A percentile compares a stretch with the other conserved stretches of the same genome.
Conservation (phyloP, 64 coral and sea anemone genomes). For the Montipora sp. region DNA sequence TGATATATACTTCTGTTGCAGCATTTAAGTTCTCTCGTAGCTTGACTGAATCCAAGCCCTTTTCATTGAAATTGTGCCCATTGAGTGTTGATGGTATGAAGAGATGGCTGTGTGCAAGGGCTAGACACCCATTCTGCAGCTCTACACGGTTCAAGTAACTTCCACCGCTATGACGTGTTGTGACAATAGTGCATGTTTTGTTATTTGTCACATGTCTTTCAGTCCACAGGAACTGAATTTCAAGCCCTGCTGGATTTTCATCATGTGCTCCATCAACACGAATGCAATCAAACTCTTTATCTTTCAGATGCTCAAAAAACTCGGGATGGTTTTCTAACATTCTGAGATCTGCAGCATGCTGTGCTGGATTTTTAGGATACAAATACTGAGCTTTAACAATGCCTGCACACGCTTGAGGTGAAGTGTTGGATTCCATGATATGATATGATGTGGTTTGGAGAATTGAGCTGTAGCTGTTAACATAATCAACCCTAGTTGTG, state of each 20-base stretch:
- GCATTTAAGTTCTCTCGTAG: not conserved
- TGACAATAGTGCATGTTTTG: slow-evolving; percentile 54
- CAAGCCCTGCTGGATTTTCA: slow-evolving; percentile 1
- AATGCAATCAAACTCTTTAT: slow-evolving; percentile 53
- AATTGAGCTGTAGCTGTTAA: slow-evolving; percentile 45
- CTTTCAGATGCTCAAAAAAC: not conserved
- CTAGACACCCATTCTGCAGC: slow-evolving; percentile 60
- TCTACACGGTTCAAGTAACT: slow-evolving; percentile 49
- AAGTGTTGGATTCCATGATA: slow-evolving; percentile 34
- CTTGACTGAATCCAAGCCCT: slow-evolving; percentile 13
- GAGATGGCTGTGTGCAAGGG: slow-evolving; percentile 37
- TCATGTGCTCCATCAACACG: slow-evolving; percentile 45
- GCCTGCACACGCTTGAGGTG: slow-evolving; percentile 25
- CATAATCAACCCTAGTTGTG: slow-evolving; percentile 49
- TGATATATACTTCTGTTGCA: no score
- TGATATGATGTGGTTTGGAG: slow-evolving; percentile 60
- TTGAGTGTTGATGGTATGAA: slow-evolving; percentile 74
- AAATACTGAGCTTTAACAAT: slow-evolving; percentile 31
- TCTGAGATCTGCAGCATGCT: slow-evolving; percentile 66
- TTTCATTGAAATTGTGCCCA: slow-evolving; percentile 49
- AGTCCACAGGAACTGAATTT: slow-evolving; percentile 62
- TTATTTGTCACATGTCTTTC: not conserved
- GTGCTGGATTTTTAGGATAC: slow-evolving; percentile 26
- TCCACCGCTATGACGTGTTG: slow-evolving; percentile 48
- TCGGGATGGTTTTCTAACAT: slow-evolving; percentile 26